Conservation (phyloP, 2,888 invertebrate genomes). For the Labia minor region DNA sequence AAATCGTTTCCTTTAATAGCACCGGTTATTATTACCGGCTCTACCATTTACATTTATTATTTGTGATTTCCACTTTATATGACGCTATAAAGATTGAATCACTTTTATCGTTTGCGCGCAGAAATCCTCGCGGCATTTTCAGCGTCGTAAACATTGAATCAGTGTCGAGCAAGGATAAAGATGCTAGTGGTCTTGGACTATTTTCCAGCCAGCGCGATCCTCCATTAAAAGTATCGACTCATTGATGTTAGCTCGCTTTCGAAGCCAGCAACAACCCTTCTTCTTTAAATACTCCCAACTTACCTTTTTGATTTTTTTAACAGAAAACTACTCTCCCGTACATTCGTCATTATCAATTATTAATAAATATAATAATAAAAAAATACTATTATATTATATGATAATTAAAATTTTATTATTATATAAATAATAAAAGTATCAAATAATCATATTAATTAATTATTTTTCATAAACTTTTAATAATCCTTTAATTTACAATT, state of each 20-base stretch:
- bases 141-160: constrained; percentile 13
- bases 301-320: too few species aligned
- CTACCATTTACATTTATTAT: constrained; percentile 13
- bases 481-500: too few species aligned
- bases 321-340: too few species aligned
- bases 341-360: too few species aligned
- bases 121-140: constrained; percentile 7
- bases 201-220: neutral
- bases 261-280: too few species aligned
- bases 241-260: neutral
- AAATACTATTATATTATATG: too few species aligned
- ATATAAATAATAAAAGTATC: too few species aligned
- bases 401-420: too few species aligned
- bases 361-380: too few species aligned
- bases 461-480: too few species aligned
- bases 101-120: constrained; percentile 7
- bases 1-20: neutral
- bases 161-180: constrained; percentile 2
- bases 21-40: constrained; percentile 1
- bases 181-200: neutral
- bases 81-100: constrained; percentile 13
- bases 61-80: constrained; percentile 13
- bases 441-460: too few species aligned
- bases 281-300: too few species aligned
- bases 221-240: constrained; percentile 7